Evolutionary conservation across 1,140 invertebrate genomes (phyloP).

Genomic region (Drosophila bipectinata): DNA sequence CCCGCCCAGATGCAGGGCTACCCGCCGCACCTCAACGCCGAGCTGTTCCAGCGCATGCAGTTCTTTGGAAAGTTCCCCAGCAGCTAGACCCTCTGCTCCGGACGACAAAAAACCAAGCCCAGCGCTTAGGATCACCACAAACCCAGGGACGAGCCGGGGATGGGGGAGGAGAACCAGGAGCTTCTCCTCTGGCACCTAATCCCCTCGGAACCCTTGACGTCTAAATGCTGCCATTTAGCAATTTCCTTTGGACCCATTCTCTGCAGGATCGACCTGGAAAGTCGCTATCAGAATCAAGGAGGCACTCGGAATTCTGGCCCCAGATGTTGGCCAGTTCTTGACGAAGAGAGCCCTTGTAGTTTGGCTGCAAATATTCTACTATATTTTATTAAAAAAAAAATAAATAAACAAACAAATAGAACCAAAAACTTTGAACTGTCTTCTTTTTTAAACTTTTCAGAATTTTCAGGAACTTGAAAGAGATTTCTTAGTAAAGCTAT

Average conservation of each 20-base stretch:
- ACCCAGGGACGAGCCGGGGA: slow-evolving; percentile 47
- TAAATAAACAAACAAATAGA: slow-evolving; percentile 33
- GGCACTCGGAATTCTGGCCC: not conserved
- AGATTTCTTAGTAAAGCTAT: not conserved
- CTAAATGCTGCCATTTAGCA: slow-evolving; percentile 63
- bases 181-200: not conserved
- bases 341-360: slow-evolving; percentile 32
- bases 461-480: not conserved
- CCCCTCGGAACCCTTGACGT: slow-evolving; percentile 49
- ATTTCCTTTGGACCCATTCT: slow-evolving; percentile 19
- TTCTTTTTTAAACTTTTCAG: slow-evolving; percentile 7
- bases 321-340: slow-evolving; percentile 6
- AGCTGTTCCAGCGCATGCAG: slow-evolving; percentile 80
- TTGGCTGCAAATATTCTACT: slow-evolving; percentile 36
- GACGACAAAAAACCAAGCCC: slow-evolving; percentile 40
- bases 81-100: slow-evolving; percentile 50
- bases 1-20: slow-evolving; percentile 54
- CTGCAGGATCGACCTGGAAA: slow-evolving; percentile 64
- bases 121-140: slow-evolving; percentile 63
- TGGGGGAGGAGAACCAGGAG: not conserved
- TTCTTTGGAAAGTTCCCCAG: slow-evolving; percentile 78
- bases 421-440: not conserved
- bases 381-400: slow-evolving; percentile 2
- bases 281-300: slow-evolving; percentile 34
- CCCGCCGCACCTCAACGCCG: slow-evolving; percentile 63